Evolutionary conservation across 2,797 vertebrate species (phyloP).

Genomic region (Hemibagrus guttatus): DNA sequence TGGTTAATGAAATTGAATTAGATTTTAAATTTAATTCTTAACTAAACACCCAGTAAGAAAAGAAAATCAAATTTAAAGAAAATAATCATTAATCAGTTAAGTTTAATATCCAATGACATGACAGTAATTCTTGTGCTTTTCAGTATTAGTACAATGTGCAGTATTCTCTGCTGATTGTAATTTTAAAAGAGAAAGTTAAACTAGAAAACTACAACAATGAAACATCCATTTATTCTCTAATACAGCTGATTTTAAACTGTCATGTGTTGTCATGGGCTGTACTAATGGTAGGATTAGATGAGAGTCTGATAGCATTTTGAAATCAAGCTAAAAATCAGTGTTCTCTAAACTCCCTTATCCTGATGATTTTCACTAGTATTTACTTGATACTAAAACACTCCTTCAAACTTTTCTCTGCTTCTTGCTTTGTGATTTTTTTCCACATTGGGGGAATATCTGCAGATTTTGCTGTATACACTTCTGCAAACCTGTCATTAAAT

Average conservation of each 20-base stretch:
- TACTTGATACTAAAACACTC: constrained; percentile 48
- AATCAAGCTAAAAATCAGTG: neutral
- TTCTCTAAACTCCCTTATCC: neutral
- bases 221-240: neutral
- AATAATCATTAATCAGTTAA: neutral
- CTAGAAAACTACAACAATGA: neutral
- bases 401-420: constrained; percentile 63
- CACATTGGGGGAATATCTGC: constrained; percentile 59
- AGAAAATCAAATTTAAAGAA: neutral
- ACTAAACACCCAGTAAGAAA: neutral
- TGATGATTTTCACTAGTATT: neutral
- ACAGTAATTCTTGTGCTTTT: neutral
- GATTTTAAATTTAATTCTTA: neutral
- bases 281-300: neutral
- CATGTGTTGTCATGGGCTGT: neutral
- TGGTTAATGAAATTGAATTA: neutral
- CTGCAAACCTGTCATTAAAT: constrained; percentile 63
- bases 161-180: neutral
- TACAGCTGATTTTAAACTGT: neutral
- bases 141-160: neutral
- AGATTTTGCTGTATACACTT: constrained; percentile 34
- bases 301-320: neutral
- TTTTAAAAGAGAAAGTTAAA: neutral
- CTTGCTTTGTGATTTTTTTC: neutral
- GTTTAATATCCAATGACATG: neutral